A percentile compares a stretch with the other conserved stretches of the same genome.
These are phyloP conservation scores for Megaustenia siamemsis DNA, from an alignment of 2,888 invertebrate genomes.

Conservation along the genomic window DNA sequence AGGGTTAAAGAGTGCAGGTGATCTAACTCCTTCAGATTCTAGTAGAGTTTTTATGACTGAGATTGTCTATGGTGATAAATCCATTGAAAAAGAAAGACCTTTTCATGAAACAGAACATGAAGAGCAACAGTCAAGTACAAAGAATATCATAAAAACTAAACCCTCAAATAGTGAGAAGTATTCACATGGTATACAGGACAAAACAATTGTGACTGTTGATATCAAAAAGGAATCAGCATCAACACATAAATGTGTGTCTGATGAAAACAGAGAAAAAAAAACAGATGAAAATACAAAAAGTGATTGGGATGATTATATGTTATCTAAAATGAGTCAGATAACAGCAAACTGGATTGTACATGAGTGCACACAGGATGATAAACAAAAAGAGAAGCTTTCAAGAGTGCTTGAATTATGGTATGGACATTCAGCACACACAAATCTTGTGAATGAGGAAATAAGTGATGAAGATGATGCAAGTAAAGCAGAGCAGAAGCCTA, in stretches of 20 bases:
- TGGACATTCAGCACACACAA: slow-evolving; percentile 71
- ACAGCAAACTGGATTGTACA: slow-evolving; percentile 80
- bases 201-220: background rate
- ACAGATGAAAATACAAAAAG: slow-evolving; percentile 50
- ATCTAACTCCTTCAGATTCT: background rate
- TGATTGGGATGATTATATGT: slow-evolving; percentile 78
- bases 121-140: background rate
- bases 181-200: slow-evolving; percentile 18
- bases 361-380: slow-evolving; percentile 62
- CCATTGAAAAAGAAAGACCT: slow-evolving; percentile 1
- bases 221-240: background rate
- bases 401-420: slow-evolving; percentile 70
- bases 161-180: background rate
- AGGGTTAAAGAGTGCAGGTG: slow-evolving; percentile 6
- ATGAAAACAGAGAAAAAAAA: slow-evolving; percentile 17
- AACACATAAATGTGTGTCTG: background rate
- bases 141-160: background rate
- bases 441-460: slow-evolving; percentile 71
- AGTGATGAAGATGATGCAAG: slow-evolving; percentile 66
- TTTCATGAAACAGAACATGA: background rate
- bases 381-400: slow-evolving; percentile 68
- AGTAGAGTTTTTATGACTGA: slow-evolving; percentile 43
- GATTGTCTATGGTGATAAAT: background rate
- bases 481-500: slow-evolving; percentile 62
- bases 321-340: slow-evolving; percentile 74